These are phyloP conservation scores for Oryzias dopingdopingensis DNA, from an alignment of 2,797 vertebrate species.

Conservation along the genomic window DNA sequence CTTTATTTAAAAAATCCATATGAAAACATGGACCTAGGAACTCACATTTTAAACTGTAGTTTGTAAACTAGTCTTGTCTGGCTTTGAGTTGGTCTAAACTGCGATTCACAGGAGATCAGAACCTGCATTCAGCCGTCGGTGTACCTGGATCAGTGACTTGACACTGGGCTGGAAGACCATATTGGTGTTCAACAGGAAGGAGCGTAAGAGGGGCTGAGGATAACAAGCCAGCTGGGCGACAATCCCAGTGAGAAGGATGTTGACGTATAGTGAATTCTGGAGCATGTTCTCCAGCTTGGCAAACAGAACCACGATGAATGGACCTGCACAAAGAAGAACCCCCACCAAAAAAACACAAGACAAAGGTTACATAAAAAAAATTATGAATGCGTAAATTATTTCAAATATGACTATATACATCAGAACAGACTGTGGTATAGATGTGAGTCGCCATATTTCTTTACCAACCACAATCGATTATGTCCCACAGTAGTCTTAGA, in stretches of 20 bases:
- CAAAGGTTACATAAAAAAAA: background rate
- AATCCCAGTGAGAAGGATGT: slow-evolving; percentile 94
- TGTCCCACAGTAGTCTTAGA: no score
- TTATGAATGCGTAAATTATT: no score
- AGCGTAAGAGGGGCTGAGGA: slow-evolving; percentile 95
- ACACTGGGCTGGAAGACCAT: slow-evolving; percentile 99
- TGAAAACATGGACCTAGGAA: no score
- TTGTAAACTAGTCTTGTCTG: no score
- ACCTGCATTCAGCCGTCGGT: background rate
- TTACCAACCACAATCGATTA: no score
- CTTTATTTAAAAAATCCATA: no score
- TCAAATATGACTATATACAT: no score
- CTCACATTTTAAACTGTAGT: no score
- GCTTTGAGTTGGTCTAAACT: background rate
- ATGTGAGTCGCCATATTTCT: no score
- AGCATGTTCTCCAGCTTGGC: slow-evolving; percentile 96
- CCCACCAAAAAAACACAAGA: background rate
- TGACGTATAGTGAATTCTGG: slow-evolving; percentile 96
- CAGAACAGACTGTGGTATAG: no score
- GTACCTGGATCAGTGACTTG: slow-evolving; percentile 96
- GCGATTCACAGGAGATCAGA: background rate
- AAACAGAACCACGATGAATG: slow-evolving; percentile 91
- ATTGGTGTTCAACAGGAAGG: slow-evolving; percentile 98
- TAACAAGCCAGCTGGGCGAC: slow-evolving; percentile 93
- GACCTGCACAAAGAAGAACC: slow-evolving; percentile 76